Conservation (phyloP, 2,797 vertebrate species). For the Loris lydekkerianus region DNA sequence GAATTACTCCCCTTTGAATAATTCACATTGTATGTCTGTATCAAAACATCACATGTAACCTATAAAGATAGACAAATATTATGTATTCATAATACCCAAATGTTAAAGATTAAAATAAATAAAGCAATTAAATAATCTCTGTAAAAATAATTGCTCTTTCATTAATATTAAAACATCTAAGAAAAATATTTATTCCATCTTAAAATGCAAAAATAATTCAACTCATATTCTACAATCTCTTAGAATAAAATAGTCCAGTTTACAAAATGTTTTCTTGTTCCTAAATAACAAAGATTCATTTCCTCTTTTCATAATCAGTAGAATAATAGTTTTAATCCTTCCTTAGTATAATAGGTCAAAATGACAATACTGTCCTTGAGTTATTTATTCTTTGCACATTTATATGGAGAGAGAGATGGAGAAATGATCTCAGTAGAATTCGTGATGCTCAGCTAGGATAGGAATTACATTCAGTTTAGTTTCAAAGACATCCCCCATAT, state of each 20-base stretch:
- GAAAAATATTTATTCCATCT: not conserved
- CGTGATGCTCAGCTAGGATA: not conserved
- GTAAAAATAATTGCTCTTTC: not conserved
- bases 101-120: not conserved
- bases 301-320: not conserved
- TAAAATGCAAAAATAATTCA: not conserved
- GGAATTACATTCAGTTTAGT: slow-evolving; percentile 57
- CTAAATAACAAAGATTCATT: slow-evolving; percentile 35
- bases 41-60: not conserved
- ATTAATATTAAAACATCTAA: not conserved
- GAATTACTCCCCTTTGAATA: not conserved
- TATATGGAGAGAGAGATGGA: not conserved
- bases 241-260: slow-evolving; percentile 42
- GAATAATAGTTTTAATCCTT: not conserved
- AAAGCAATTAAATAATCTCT: slow-evolving; percentile 42
- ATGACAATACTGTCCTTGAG: not conserved
- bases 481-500: not conserved
- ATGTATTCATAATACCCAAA: not conserved
- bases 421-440: not conserved
- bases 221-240: not conserved
- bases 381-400: not conserved
- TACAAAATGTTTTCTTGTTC: slow-evolving; percentile 50
- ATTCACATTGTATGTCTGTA: not conserved
- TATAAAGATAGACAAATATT: not conserved
- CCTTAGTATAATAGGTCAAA: not conserved